Conservation (phyloP, 2,113 vertebrate genomes). For the Anhinga anhinga region DNA sequence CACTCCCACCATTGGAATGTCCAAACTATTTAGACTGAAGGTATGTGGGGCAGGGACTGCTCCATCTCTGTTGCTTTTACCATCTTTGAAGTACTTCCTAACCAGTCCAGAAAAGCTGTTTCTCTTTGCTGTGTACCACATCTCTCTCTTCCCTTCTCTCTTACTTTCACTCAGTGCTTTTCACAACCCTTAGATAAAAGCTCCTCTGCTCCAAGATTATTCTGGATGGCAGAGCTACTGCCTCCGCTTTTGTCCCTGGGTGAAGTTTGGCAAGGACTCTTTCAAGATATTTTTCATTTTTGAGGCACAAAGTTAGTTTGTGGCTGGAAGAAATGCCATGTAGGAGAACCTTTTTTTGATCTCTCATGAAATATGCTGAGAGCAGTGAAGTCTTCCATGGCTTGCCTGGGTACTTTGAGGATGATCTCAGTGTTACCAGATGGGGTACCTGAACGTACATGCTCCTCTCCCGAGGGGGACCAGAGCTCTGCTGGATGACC, state of each 20-base stretch:
- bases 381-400: neutral
- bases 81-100: neutral
- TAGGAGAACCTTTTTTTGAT: neutral
- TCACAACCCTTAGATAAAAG: neutral
- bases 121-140: neutral
- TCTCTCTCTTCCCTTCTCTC: neutral
- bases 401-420: neutral
- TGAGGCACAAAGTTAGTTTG: neutral
- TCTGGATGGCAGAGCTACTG: neutral
- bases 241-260: neutral
- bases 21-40: neutral
- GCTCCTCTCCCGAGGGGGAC: fast-evolving
- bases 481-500: neutral
- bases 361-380: neutral
- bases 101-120: neutral
- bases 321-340: neutral
- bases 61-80: neutral
- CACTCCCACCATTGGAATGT: neutral
- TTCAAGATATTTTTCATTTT: neutral
- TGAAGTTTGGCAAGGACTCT: neutral
- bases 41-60: neutral
- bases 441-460: neutral
- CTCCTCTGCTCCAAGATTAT: neutral
- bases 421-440: neutral
- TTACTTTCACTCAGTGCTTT: neutral